Base-by-base conservation (phyloP, 2,113 vertebrate genomes). In the Scytalopus superciliaris region DNA sequence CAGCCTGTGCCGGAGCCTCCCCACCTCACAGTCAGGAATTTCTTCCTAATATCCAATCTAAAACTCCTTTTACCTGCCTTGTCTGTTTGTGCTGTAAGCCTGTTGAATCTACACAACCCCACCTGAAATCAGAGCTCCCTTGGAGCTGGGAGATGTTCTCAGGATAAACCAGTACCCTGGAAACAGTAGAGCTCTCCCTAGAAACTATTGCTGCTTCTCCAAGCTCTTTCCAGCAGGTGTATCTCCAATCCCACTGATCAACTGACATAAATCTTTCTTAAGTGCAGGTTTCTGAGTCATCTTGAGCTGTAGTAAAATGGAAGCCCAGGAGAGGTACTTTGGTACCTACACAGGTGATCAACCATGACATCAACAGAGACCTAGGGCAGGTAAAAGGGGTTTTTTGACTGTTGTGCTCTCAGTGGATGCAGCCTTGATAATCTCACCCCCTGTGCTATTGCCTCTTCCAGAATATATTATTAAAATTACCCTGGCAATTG, bases 1-100 rank as follows among this genome's bases (percentile, higher is more conserved):
- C 7, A 53, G 0, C 13, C 39, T 49, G 25, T 33, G 18, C 35
- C 63, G 62, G 40, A 5, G 6, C n/a, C 18, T 69, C 9, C 0
- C 0, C 40, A 56, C 21, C 25, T 76, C 79, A 31, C 31, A 84
- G 25, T 23, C 40, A 55, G 10, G 14, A 35, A 55, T 49, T 55
- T 69, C 64, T 66, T 45, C 42, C 14, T 67, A 33, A 45, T 67
- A 67, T 47, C 31, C 25, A 33, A 0, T 19, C 35, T 24, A 13
- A 23, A 84, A 56, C 31, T 83, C 56, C 6, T 68, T 73, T 64
- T 57, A 14, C 50, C 19, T 72, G 19, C 16, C 8, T 76, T 73
- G 8, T 30, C 77, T 80, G 9, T 42, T 28, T 77, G 28, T 68
- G 44, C 47, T 60, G 21, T 74, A 47, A 82, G 15, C 44, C 59